Percentiles rank a stretch among this genome's conserved stretches.
Conservation (phyloP, 2,113 vertebrate species). For the Abramis brama region DNA sequence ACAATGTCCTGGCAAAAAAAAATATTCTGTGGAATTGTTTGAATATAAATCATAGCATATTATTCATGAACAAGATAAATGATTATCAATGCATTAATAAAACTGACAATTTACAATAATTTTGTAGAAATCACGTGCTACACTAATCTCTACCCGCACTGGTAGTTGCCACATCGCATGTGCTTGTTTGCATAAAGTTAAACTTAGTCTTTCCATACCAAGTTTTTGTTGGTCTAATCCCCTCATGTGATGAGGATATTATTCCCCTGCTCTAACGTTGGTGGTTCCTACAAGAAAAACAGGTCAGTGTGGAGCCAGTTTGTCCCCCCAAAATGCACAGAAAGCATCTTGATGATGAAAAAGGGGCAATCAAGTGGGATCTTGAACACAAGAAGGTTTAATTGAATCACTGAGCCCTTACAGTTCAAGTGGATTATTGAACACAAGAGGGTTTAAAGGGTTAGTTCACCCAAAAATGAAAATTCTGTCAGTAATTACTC, state of each 20-base stretch:
- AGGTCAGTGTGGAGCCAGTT: background rate
- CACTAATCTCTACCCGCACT: background rate
- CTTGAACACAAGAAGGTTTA: background rate
- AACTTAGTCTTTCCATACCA: background rate
- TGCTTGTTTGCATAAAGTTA: background rate
- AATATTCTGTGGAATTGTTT: too few relatives aligned
- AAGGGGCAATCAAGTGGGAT: background rate
- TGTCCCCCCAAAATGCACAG: background rate
- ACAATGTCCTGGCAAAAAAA: too few relatives aligned
- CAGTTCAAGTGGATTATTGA: background rate
- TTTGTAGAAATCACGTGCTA: background rate
- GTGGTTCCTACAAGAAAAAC: background rate
- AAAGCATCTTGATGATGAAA: background rate
- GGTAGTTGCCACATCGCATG: background rate
- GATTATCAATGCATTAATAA: background rate
- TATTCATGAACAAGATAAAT: background rate
- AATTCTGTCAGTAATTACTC: too few relatives aligned
- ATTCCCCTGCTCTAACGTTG: background rate
- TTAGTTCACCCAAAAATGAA: too few relatives aligned
- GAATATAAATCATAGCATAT: too few relatives aligned
- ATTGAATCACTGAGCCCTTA: background rate
- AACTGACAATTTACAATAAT: background rate
- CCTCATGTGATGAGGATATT: background rate
- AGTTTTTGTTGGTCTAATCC: background rate
- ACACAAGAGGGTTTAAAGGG: too few relatives aligned